Conservation (phyloP, 2,797 vertebrate species). For the Liparis tanakae region DNA sequence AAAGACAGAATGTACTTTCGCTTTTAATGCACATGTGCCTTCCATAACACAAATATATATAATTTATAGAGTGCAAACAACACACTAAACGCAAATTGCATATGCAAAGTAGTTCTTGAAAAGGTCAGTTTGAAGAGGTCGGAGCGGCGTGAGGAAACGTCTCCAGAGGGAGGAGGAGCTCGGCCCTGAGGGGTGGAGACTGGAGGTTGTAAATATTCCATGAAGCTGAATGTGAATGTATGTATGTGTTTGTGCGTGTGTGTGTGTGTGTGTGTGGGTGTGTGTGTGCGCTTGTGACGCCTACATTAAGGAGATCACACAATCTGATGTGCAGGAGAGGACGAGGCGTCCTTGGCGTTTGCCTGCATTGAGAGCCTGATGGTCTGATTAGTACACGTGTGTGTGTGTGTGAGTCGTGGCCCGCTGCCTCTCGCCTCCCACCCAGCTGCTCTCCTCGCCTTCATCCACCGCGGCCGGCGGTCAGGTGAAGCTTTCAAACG, state of each 20-base stretch:
- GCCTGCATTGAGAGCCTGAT: conserved; percentile 60
- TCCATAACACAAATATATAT: background rate
- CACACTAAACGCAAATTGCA: too few species aligned
- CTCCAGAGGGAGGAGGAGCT: background rate
- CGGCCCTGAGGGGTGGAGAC: background rate
- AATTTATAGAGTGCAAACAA: background rate
- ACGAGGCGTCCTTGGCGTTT: conserved; percentile 67
- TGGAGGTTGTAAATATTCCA: conserved; percentile 48
- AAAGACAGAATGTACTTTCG: background rate
- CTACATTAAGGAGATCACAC: conserved; percentile 31
- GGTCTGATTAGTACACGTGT: conserved; percentile 53
- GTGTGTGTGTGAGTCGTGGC: conserved; percentile 45
- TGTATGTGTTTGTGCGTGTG: conserved; percentile 11
- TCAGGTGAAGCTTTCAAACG: conserved; percentile 35
- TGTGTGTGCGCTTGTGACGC: background rate
- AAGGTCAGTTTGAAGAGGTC: too few species aligned
- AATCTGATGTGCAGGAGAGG: conserved; percentile 57
- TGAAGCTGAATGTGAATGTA: conserved; percentile 7
- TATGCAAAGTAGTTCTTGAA: too few species aligned
- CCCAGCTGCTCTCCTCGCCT: conserved; percentile 40
- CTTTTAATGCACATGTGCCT: background rate
- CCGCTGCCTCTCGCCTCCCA: conserved; percentile 34
- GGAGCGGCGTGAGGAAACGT: too few species aligned
- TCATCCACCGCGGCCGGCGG: conserved; percentile 39
- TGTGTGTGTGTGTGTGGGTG: background rate